Evolutionary conservation across 2,113 vertebrate genomes (phyloP), one percentile per base, ranked within the genome.

Genomic region (Syngnathus typhle): DNA sequence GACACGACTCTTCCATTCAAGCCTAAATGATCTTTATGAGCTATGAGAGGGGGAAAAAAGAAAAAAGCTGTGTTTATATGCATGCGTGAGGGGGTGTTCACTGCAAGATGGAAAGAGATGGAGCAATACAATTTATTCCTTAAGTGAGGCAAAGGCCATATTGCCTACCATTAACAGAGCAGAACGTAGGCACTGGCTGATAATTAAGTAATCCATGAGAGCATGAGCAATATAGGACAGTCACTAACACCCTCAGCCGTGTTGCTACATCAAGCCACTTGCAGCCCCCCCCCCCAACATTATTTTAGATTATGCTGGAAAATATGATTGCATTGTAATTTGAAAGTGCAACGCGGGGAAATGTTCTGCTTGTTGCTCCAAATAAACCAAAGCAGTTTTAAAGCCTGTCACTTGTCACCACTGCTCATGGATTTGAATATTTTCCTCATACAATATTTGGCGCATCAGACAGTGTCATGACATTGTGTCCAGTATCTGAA

Each of bases 121-220:
- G 73, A 84, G 88, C 83, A 88, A 88, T 92, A 84, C 88, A 90
- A 90, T 91, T 88, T 87, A 83, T 89, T 87, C 85, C 79, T 88
- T 91, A 89, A 89, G 88, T 85, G 85, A 89, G 84, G 88, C 83
- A 84, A 84, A 87, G 85, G 82, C 85, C 69, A 84, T 84, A 89
- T 89, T 84, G 82, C 76, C 87, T 74, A 77, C 85, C 89, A 88
- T 92, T 91, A 91, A 89, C 82, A 81, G 73, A 85, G 88, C 83
- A 78, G 76, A 91, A 83, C 77, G 84, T 84, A 84, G 73, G 84
- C 89, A 87, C 82, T 76, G 84, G 69, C 84, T 81, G 87, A 88
- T 90, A 92, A 91, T 92, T 91, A 90, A 91, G 89, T 89, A 88
- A 90, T 89, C 88, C 86, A 88, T 74, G 82, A 88, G 83, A 85